A percentile compares a stretch with the other conserved stretches of the same genome.
phyloP scores from a whole-genome alignment of 2,888 invertebrate genomes.

The Aspidiotus destructor region DNA sequence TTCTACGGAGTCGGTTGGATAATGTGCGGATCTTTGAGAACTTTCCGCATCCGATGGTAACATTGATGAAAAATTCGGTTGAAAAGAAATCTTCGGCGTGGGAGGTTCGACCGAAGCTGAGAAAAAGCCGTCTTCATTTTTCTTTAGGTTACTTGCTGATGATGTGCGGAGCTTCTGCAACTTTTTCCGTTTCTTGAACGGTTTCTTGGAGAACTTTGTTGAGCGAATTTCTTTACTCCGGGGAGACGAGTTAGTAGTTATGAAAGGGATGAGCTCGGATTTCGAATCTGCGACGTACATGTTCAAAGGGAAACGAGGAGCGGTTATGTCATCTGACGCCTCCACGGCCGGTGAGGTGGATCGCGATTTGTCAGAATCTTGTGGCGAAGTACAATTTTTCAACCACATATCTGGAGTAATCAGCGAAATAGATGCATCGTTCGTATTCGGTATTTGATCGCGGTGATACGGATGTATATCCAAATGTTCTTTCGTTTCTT shows the following conservation, averaged over 20 bases:
- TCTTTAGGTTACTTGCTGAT: not conserved
- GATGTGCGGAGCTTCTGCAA: not conserved
- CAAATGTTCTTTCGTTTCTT: constrained; percentile 83
- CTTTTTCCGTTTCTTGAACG: not conserved
- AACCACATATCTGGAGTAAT: constrained; percentile 90
- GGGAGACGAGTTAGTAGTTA: not conserved
- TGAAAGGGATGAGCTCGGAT: not conserved
- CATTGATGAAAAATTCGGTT: constrained; percentile 21
- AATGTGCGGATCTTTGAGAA: not conserved
- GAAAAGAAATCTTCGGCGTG: constrained; percentile 11
- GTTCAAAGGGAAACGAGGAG: not conserved
- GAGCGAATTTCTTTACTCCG: not conserved
- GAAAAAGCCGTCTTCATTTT: not conserved
- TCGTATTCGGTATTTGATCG: constrained; percentile 36
- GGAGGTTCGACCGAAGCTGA: constrained; percentile 8
- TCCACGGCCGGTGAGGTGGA: constrained; percentile 22
- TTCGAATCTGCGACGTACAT: not conserved
- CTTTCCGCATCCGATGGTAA: not conserved
- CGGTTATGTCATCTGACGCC: not conserved
- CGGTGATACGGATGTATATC: constrained; percentile 67
- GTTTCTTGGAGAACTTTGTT: not conserved
- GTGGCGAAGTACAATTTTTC: constrained; percentile 54
- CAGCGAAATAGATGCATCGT: constrained; percentile 39
- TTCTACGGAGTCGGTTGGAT: not conserved
- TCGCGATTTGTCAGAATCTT: constrained; percentile 34